These are phyloP conservation scores for Pteruthius melanotis DNA, from an alignment of 2,113 vertebrate species.

Conservation along the genomic window DNA sequence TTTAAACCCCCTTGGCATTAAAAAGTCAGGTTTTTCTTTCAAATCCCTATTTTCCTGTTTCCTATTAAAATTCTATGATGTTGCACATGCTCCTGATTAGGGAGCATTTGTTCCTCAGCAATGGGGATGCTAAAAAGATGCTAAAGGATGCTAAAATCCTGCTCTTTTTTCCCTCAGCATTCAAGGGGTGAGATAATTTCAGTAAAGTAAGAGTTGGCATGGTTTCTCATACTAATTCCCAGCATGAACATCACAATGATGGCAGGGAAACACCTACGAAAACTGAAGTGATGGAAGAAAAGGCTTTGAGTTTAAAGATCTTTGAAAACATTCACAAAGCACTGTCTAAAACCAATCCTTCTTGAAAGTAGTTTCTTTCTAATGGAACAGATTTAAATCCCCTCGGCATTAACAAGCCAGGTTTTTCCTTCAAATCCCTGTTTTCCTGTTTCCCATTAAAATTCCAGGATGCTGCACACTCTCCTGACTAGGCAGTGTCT, in stretches of 20 bases:
- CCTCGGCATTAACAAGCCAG: neutral
- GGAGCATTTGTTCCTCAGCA: neutral
- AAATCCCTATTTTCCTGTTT: neutral
- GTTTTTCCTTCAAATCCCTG: neutral
- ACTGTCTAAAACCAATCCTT: neutral
- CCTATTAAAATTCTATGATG: neutral
- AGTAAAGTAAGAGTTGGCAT: neutral
- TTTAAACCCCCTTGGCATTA: neutral
- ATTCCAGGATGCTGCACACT: rapidly evolving
- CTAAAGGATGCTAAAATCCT: neutral
- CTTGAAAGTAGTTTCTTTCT: neutral
- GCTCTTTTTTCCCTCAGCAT: neutral
- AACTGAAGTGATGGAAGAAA: neutral
- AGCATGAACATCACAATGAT: neutral
- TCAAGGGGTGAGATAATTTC: neutral
- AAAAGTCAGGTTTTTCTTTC: neutral
- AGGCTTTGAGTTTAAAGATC: neutral
- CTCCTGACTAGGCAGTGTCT: neutral
- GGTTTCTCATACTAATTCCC: neutral
- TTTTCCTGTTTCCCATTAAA: neutral
- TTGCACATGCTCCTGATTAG: neutral
- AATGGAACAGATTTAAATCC: neutral
- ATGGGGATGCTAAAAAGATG: neutral
- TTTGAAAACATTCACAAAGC: neutral
- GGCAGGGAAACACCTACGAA: neutral